Conservation (phyloP, 1,140 invertebrate genomes). For the Diplogasteroides magnus region DNA sequence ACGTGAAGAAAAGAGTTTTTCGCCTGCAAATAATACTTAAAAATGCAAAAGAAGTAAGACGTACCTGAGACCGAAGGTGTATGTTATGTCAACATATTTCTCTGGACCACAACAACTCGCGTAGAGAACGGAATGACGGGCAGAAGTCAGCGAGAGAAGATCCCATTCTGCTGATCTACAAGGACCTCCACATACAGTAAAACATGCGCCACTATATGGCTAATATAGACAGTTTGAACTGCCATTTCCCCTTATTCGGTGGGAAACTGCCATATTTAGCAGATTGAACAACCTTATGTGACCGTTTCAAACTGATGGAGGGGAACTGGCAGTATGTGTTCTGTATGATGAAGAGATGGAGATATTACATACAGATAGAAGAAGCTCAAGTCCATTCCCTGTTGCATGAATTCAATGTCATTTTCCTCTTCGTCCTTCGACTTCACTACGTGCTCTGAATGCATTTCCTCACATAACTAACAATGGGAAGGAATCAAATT, state of each 20-base stretch:
- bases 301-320: not conserved
- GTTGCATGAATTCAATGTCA: conserved; percentile 50
- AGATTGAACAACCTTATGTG: too few relatives aligned
- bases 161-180: conserved; percentile 88
- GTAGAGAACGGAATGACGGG: conserved; percentile 50
- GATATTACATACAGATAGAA: conserved; percentile 44
- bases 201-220: too few relatives aligned
- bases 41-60: not conserved
- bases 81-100: conserved; percentile 95
- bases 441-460: conserved; percentile 39
- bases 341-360: not conserved
- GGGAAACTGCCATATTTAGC: too few relatives aligned
- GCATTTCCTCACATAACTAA: too few relatives aligned
- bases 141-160: conserved; percentile 65
- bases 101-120: conserved; percentile 61
- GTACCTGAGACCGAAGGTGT: conserved; percentile 64
- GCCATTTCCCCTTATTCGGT: too few relatives aligned
- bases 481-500: too few relatives aligned
- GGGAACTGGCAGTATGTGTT: not conserved
- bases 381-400: conserved; percentile 54
- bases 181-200: too few relatives aligned
- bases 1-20: conserved; percentile 87
- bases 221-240: not conserved
- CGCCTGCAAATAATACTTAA: conserved; percentile 80
- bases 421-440: conserved; percentile 38